These are phyloP conservation scores for Hippocampus kuda DNA, from an alignment of 2,797 vertebrate species.

Conservation along the genomic window DNA sequence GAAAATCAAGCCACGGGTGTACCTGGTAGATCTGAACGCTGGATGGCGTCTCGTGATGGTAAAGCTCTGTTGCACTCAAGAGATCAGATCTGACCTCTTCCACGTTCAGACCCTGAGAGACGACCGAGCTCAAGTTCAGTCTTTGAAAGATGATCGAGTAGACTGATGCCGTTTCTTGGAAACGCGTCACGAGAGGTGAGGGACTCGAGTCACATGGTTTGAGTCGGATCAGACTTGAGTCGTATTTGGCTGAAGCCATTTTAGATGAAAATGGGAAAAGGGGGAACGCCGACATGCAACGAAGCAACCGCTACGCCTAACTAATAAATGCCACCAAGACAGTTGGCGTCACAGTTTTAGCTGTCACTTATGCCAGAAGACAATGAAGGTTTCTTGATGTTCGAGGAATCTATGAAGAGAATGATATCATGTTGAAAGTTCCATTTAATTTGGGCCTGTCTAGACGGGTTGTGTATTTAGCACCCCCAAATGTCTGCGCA, in stretches of 20 bases:
- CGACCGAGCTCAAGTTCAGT: background rate
- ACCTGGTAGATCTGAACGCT: constrained; percentile 88
- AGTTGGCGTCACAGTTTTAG: too few species aligned
- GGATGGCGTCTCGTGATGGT: constrained; percentile 67
- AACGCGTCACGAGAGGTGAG: background rate
- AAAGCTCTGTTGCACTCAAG: constrained; percentile 73
- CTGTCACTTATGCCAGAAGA: too few species aligned
- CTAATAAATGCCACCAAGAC: too few species aligned
- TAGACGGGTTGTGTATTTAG: too few species aligned
- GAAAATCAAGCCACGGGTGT: background rate
- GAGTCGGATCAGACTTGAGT: background rate
- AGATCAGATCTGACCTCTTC: constrained; percentile 57
- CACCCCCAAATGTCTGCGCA: too few species aligned
- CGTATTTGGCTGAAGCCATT: background rate
- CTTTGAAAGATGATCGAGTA: background rate
- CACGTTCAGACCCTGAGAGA: constrained; percentile 60
- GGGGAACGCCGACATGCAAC: too few species aligned
- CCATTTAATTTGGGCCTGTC: too few species aligned
- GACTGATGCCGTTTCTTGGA: background rate
- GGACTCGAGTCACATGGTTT: background rate
- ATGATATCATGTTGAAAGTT: too few species aligned
- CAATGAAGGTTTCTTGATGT: too few species aligned
- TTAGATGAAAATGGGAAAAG: too few species aligned
- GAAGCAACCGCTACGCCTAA: too few species aligned
- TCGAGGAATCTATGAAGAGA: too few species aligned